Base-by-base conservation (phyloP, 2,888 invertebrate genomes). In the Mythimna pallens region DNA sequence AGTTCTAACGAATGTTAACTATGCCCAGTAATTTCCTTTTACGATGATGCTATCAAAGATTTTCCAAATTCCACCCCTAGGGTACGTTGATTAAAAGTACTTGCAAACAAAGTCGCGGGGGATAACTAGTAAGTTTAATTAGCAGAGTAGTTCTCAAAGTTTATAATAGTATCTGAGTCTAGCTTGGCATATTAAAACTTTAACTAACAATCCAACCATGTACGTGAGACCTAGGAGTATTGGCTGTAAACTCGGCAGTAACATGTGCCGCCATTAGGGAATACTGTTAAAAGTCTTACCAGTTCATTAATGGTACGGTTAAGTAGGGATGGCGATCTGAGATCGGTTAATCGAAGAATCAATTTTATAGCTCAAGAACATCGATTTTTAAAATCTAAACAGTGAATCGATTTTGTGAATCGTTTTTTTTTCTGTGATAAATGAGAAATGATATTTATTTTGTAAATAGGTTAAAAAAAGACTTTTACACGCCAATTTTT, bases 111-210 rank as follows among this genome's bases (percentile, higher is more conserved):
- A 69, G 47, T 55, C 55, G 14, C 22, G 9, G 4, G 54, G 55
- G 61, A 62, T 62, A 50, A 9, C 61, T 17, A 55, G 69, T 40
- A 55, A 61, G 10, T 62, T 69, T 62, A 76, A 76, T 57, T 69
- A 57, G 76, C n/a, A 14, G 61, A 68, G 25, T 55, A 61, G 30
- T 76, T 14, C 8, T 20, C 8, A 30, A 61, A 54, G 47, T 61
- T 73, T 55, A 34, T 43, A 65, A 34, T 43, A 65, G 43, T 55
- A 22, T 43, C 65, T 43, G 22, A 75, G 76, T 20, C 61, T 54
- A 62, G 59, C 20, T 20, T 47, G 20, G 70, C 40, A 61, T 76
- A 57, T 50, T 76, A 62, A 69, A 75, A 75, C 69, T 76, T 76
- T 30, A 55, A 61, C 50, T 40, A 40, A 76, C 61, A 22, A 47